A percentile compares a stretch with the other conserved stretches of the same genome.
phyloP scores from a whole-genome alignment of 2,797 vertebrate species.

The Clarias laeviceps region DNA sequence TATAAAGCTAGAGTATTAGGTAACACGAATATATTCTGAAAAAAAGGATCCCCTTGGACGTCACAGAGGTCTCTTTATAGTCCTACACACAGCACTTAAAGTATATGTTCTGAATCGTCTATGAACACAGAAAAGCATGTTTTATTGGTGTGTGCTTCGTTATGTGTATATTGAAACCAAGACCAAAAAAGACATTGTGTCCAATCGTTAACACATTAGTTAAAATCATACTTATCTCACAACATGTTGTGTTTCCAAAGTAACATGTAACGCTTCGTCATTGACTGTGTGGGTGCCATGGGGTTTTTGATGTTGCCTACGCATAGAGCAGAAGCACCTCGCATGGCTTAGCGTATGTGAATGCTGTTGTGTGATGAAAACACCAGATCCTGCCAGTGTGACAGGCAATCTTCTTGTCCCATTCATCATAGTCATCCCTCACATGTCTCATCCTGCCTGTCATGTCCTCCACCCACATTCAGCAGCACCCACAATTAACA shows the following conservation, averaged over 20 bases:
- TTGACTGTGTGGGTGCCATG: slow-evolving; percentile 41
- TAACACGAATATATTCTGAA: slow-evolving; percentile 11
- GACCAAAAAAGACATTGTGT: background rate
- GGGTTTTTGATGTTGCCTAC: slow-evolving; percentile 53
- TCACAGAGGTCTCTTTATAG: slow-evolving; percentile 24
- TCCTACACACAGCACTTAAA: background rate
- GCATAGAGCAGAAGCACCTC: slow-evolving; percentile 47
- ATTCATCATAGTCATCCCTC: slow-evolving; percentile 44
- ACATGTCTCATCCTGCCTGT: slow-evolving; percentile 46
- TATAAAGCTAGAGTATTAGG: slow-evolving; percentile 16
- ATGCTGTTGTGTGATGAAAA: slow-evolving; percentile 41
- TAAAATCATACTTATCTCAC: slow-evolving; percentile 26
- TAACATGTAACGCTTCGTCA: slow-evolving; percentile 39
- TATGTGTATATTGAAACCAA: background rate
- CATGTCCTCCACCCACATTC: slow-evolving; percentile 43
- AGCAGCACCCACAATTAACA: slow-evolving; percentile 31
- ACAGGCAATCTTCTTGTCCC: slow-evolving; percentile 51
- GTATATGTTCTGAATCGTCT: background rate
- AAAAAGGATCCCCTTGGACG: background rate
- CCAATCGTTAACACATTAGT: background rate
- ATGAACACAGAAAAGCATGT: slow-evolving; percentile 7
- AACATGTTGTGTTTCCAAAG: slow-evolving; percentile 28
- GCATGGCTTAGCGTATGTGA: slow-evolving; percentile 48
- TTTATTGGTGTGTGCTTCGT: background rate
- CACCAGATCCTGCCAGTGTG: slow-evolving; percentile 41